Conservation (phyloP, 2,888 invertebrate genomes). For the Hydrotaea cyrtoneurina region DNA sequence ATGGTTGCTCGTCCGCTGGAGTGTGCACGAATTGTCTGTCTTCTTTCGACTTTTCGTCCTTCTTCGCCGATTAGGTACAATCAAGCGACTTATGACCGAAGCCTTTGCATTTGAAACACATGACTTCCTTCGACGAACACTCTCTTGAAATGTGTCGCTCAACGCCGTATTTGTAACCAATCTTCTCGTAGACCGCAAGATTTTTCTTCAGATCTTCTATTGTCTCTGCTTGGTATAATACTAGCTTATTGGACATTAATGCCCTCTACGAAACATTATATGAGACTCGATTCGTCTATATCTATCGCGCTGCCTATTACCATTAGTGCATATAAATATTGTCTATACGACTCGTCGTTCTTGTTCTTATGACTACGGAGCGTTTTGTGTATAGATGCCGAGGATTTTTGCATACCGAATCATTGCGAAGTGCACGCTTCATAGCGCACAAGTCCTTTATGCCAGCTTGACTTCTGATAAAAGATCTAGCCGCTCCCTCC, state of each 20-base stretch:
- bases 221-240: neutral
- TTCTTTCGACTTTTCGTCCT: neutral
- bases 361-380: conserved; percentile 3
- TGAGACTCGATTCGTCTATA: conserved; percentile 38
- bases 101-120: neutral
- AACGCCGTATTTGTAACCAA: neutral
- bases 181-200: conserved; percentile 31
- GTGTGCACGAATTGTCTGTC: neutral
- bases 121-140: neutral
- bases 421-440: conserved; percentile 27
- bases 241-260: neutral
- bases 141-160: neutral
- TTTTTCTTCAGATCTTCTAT: conserved; percentile 21
- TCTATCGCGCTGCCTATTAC: no score
- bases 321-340: conserved; percentile 57
- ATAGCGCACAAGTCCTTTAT: conserved; percentile 38
- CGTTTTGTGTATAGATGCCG: conserved; percentile 49
- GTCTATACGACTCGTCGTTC: conserved; percentile 24
- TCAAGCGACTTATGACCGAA: neutral
- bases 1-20: neutral
- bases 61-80: neutral
- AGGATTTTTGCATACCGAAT: conserved; percentile 9
- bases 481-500: neutral
- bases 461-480: neutral
- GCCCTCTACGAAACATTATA: conserved; percentile 9